Conservation (phyloP, 1,140 invertebrate species). For the Drosophila athabasca region DNA sequence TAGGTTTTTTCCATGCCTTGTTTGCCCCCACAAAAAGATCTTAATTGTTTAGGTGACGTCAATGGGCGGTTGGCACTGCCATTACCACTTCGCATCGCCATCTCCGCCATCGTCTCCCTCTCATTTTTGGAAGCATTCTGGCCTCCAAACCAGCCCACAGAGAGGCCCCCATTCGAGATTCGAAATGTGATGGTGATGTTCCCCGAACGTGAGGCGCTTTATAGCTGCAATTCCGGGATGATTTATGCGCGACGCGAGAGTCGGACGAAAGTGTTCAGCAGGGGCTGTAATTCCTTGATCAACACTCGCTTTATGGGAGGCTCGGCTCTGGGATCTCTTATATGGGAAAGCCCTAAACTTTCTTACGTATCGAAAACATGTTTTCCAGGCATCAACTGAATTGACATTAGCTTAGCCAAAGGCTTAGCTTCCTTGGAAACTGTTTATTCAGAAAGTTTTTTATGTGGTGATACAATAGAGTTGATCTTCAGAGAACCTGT, state of each 20-base stretch:
- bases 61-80: constrained; percentile 46
- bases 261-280: constrained; percentile 32
- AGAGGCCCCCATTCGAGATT: constrained; percentile 57
- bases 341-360: constrained; percentile 6
- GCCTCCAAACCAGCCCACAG: constrained; percentile 25
- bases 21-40: constrained; percentile 43
- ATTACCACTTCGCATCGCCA: constrained; percentile 2
- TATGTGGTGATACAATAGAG: constrained; percentile 17
- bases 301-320: constrained; percentile 59
- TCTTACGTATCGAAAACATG: constrained; percentile 10
- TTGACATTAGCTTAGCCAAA: constrained; percentile 19
- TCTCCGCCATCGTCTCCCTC: constrained; percentile 7
- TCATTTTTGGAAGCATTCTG: constrained; percentile 24
- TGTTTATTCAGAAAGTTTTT: constrained; percentile 26
- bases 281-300: constrained; percentile 40
- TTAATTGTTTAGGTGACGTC: constrained; percentile 78
- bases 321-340: constrained; percentile 14
- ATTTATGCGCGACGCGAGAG: constrained; percentile 74
- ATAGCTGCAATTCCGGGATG: constrained; percentile 52
- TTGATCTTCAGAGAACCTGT: background rate
- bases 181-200: background rate
- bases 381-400: constrained; percentile 12
- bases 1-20: constrained; percentile 69
- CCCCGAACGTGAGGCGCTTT: constrained; percentile 45
- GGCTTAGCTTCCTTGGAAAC: constrained; percentile 20